These are phyloP conservation scores for Andrena marginata DNA, from an alignment of 2,888 invertebrate genomes.

Conservation along the genomic window DNA sequence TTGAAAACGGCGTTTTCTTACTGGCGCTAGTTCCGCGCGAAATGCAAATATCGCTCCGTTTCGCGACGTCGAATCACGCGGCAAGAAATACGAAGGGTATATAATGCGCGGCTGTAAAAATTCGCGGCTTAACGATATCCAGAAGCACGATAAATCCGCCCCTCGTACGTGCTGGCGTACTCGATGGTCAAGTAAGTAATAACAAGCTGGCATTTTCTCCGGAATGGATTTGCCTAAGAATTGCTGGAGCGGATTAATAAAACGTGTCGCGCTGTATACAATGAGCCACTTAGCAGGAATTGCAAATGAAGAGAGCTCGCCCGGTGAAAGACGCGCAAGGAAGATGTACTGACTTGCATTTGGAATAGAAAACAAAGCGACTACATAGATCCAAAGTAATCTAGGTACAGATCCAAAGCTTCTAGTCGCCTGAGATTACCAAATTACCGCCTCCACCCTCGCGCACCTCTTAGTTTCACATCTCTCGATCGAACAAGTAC, in stretches of 20 bases:
- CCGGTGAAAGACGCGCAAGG: background rate
- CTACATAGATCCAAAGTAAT: too few relatives aligned
- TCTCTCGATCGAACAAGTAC: too few relatives aligned
- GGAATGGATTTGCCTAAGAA: background rate
- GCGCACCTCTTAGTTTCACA: too few relatives aligned
- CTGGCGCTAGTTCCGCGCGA: background rate
- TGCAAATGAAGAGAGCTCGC: background rate
- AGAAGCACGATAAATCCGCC: conserved; percentile 25
- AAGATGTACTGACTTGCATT: background rate
- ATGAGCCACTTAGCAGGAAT: background rate
- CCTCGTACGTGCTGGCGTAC: background rate
- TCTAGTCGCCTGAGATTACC: too few relatives aligned
- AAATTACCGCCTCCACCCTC: too few relatives aligned
- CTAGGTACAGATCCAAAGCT: too few relatives aligned
- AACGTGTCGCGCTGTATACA: background rate
- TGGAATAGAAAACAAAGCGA: conserved; percentile 3
- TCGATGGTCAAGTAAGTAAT: conserved; percentile 22
- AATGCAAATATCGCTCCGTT: conserved; percentile 37
- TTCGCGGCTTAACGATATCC: conserved; percentile 53
- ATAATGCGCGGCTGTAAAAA: conserved; percentile 40
- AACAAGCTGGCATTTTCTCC: conserved; percentile 27
- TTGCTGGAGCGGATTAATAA: too few relatives aligned
- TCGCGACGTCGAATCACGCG: conserved; percentile 21
- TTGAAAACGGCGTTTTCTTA: conserved; percentile 28
- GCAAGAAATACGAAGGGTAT: conserved; percentile 19